Base-by-base conservation (phyloP, 37 sponge, comb jelly and placozoan genomes). In the Eunapius fragilis region DNA sequence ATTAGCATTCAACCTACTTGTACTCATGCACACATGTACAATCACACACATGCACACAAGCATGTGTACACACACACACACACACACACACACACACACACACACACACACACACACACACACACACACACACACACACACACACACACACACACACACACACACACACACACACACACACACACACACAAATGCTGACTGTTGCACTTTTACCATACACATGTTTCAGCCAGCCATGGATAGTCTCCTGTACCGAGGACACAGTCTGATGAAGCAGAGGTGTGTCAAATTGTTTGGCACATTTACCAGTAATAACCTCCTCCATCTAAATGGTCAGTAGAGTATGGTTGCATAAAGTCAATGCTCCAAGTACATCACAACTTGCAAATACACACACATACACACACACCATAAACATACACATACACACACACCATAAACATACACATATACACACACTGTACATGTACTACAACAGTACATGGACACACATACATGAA, bases 241-340 rank as follows among this genome's bases (percentile, higher is more conserved):
- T 68, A 12, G 32, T n/a, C 33, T 37, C 45, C 80, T 76, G 26
- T 76, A 91, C 33, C 11, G 74, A 72, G 17, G n/a, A 27, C n/a
- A 69, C 69, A 25, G 74, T 81, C 33, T 72, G 49, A 45, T 78
- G 71, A 25, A 91, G 37, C 77, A 87, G 23, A 34, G 74, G 37
- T 0, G 69, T 67, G 24, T 87, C 84, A 80, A 80, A 91, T 70
- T 87, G 88, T 26, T 28, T 69, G 22, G 79, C 49, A 72, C 87
- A 87, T 26, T 45, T 73, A 71, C 84, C 87, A 32, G 37, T 23
- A 27, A 91, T 70, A 28, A 67, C 72, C 1, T 41, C 45, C 47
- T 74, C 68, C 73, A 91, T 84, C 92, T 91, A 50, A 17, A 48
- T 68, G 58, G 58, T 58, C 17, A 58, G 22, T 12, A 58, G 14